Base-by-base conservation (phyloP, 1,140 invertebrate genomes). In the Arctopsyche grandis region DNA sequence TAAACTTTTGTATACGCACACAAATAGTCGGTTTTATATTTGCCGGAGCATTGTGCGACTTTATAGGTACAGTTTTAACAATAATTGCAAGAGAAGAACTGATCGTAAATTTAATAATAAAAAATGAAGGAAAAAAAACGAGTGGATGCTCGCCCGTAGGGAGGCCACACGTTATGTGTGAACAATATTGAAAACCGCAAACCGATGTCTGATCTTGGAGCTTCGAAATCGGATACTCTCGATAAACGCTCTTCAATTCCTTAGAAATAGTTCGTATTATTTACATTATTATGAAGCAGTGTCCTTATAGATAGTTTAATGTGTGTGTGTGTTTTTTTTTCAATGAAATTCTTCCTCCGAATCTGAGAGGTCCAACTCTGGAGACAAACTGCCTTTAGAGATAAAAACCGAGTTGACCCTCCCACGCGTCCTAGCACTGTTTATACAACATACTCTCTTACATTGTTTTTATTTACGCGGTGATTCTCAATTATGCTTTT, bases 341-440 rank as follows among this genome's bases (percentile, higher is more conserved):
- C 24, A 74, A 29, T 21, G 44, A 46, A 74, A 74, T 74, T 74
- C 71, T 74, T 74, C 56, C 71, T 52, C 71, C 22, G 71, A 56
- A 56, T 46, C 48, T 21, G 44, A 56, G 71, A 74, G 43, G 71
- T 69, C 60, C 69, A 44, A 21, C 19, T 1, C 56, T n/a, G 16
- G 75, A 77, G 75, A 77, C 75, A 77, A 77, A 77, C 75, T 77
- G 75, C 75, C 43, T 77, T 77, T 77, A 29, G 22, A 77, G 75
- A 77, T 77, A 77, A 77, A 38, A 77, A 52, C 60, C 60, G 75
- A 78, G 44, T 71, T 48, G 69, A 71, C 48, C 69, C 60, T 56
- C 77, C 77, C 77, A 78, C 77, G 26, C 77, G 10, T 12, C 19
- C 46, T 63, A 73, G 66, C 69, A 78, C 69, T 78, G 69, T 78